phyloP scores from a whole-genome alignment of 2,113 vertebrate species.

The Ahaetulla prasina region DNA sequence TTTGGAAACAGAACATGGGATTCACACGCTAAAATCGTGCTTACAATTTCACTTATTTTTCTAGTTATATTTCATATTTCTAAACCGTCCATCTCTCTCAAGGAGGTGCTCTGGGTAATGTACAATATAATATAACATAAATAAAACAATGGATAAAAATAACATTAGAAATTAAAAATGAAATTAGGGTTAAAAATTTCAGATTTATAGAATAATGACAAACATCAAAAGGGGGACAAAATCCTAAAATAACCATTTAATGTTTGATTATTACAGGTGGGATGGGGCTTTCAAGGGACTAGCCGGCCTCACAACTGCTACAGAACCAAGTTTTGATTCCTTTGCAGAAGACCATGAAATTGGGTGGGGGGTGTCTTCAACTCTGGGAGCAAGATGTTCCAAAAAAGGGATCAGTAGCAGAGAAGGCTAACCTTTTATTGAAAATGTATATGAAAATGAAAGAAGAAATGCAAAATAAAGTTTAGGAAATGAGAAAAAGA shows the following conservation, averaged over 20 bases:
- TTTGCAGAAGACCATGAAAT: background rate
- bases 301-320: background rate
- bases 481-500: background rate
- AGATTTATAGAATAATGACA: background rate
- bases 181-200: background rate
- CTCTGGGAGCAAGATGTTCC: background rate
- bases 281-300: background rate
- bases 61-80: background rate
- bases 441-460: background rate
- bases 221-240: background rate
- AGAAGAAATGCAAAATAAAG: background rate
- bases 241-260: background rate
- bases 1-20: background rate
- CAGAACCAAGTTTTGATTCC: background rate
- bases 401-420: background rate
- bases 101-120: background rate
- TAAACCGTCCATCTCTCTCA: background rate
- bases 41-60: background rate
- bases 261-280: background rate
- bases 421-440: background rate
- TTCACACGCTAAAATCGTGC: background rate
- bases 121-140: background rate
- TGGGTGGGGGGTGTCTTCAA: background rate
- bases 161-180: background rate
- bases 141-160: background rate